These are phyloP conservation scores for Erpetoichthys calabaricus DNA, from an alignment of 2,797 vertebrate species.

Conservation along the genomic window DNA sequence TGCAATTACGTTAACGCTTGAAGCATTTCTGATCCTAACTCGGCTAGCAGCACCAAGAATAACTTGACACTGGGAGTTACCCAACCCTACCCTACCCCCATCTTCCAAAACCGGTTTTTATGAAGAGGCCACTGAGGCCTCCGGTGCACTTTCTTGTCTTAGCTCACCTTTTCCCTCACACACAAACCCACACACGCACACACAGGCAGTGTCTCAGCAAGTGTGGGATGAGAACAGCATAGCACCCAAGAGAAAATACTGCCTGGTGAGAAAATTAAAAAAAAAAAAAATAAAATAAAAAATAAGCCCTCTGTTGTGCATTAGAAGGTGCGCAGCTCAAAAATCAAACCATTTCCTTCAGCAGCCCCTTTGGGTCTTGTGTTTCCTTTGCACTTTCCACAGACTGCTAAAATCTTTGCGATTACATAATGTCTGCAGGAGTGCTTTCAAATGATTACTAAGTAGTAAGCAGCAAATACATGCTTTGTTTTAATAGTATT, in stretches of 20 bases:
- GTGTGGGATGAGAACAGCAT: conserved; percentile 28
- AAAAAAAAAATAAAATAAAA: too few species aligned
- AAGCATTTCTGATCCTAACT: conserved; percentile 85
- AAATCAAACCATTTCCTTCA: conserved; percentile 28
- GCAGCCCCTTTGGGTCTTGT: conserved; percentile 21
- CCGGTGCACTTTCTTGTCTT: conserved; percentile 47
- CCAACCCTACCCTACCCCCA: conserved; percentile 34
- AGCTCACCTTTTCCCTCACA: too few species aligned
- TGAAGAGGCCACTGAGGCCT: conserved; percentile 61
- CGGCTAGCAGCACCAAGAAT: conserved; percentile 75
- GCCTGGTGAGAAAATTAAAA: too few species aligned
- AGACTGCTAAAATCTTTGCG: conserved; percentile 21
- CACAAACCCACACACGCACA: too few species aligned
- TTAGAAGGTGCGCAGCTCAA: conserved; percentile 41
- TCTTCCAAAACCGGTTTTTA: conserved; percentile 42
- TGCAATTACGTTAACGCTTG: conserved; percentile 98
- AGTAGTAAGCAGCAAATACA: neutral
- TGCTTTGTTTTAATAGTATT: too few species aligned
- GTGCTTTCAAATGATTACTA: conserved; percentile 12
- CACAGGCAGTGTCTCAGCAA: too few species aligned
- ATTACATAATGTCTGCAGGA: conserved; percentile 15
- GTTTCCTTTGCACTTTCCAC: conserved; percentile 25
- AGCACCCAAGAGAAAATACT: conserved; percentile 20
- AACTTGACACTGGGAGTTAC: conserved; percentile 69
- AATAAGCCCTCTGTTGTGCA: conserved; percentile 29